phyloP scores from a whole-genome alignment of 2,888 invertebrate genomes.

The Seira sanloemensis region DNA sequence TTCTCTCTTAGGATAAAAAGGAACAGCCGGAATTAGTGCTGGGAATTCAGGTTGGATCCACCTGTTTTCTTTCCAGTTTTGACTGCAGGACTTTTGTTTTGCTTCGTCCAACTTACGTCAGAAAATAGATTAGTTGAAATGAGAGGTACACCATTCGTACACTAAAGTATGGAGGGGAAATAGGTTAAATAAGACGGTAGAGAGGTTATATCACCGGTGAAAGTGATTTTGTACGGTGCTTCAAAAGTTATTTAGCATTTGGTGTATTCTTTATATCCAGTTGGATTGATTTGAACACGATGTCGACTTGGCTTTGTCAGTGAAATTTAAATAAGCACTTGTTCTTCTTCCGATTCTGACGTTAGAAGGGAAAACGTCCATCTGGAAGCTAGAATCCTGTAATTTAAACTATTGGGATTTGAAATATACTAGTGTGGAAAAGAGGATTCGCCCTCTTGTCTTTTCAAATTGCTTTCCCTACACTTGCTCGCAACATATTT shows the following conservation, averaged over 20 bases:
- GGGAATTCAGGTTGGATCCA: constrained; percentile 21
- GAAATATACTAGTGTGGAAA: not conserved
- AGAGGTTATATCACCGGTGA: not conserved
- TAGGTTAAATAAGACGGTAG: too few relatives aligned
- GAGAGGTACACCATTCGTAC: too few relatives aligned
- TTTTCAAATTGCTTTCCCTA: not conserved
- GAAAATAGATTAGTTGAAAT: constrained; percentile 22
- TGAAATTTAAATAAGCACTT: not conserved
- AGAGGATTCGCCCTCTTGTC: not conserved
- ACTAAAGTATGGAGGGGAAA: too few relatives aligned
- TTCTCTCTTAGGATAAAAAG: not conserved
- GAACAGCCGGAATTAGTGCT: not conserved
- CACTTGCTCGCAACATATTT: too few relatives aligned
- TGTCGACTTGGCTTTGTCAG: not conserved
- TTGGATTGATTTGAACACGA: not conserved
- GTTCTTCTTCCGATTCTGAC: too few relatives aligned
- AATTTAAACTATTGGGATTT: too few relatives aligned
- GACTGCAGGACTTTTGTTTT: not conserved
- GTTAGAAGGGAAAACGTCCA: too few relatives aligned
- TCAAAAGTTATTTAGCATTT: too few relatives aligned
- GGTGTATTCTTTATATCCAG: not conserved
- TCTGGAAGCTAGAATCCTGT: too few relatives aligned
- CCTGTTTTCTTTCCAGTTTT: constrained; percentile 30
- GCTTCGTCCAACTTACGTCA: constrained; percentile 21
- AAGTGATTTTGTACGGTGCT: not conserved